These are phyloP conservation scores for Leptestheria dahalacensis DNA, from an alignment of 1,140 invertebrate genomes.

Conservation along the genomic window DNA sequence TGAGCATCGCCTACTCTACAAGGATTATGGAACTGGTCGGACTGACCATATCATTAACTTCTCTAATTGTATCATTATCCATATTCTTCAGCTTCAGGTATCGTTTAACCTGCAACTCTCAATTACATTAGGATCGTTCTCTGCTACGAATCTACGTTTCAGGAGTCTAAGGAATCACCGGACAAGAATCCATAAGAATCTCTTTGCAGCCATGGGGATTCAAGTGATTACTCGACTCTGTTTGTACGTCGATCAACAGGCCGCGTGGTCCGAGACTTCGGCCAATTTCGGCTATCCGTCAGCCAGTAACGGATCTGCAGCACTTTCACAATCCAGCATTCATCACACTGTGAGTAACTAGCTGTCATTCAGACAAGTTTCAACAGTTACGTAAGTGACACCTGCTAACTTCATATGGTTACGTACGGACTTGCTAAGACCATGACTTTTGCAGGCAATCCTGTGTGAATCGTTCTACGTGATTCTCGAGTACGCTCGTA, in stretches of 20 bases:
- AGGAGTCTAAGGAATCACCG: constrained; percentile 36
- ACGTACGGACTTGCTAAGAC: neutral
- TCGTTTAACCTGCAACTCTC: constrained; percentile 16
- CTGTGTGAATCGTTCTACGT: constrained; percentile 38
- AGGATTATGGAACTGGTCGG: constrained; percentile 66
- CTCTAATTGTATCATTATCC: constrained; percentile 52
- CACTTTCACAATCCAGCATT: no score
- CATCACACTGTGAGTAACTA: no score
- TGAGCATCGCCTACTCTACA: constrained; percentile 56
- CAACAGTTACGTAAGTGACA: no score
- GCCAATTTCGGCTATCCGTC: no score
- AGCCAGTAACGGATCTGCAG: no score
- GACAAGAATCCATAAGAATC: constrained; percentile 37
- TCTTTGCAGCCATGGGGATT: constrained; percentile 36
- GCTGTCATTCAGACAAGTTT: no score
- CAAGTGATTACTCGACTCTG: constrained; percentile 36
- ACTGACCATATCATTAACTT: constrained; percentile 56
- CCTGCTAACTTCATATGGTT: no score
- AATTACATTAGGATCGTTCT: no score
- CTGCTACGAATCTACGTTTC: no score
- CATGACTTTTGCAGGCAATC: constrained; percentile 26
- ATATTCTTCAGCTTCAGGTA: constrained; percentile 71
- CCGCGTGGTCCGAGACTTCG: neutral
- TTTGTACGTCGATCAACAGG: constrained; percentile 33
- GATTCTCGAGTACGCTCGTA: constrained; percentile 39